Evolutionary conservation across 2,888 invertebrate genomes (phyloP), one percentile per base, ranked within the genome.

Genomic region (Villa cingulata): DNA sequence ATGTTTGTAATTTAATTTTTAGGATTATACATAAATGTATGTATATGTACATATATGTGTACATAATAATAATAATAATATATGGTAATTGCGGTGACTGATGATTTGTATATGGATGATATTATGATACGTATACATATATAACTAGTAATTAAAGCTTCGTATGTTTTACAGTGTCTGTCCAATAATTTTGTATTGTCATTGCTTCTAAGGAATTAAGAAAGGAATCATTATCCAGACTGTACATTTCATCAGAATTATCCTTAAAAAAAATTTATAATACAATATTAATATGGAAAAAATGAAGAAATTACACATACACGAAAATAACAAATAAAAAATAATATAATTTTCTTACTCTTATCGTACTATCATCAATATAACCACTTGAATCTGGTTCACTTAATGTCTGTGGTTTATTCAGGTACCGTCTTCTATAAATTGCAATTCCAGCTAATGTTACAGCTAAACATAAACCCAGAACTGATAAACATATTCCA

Each of bases 101-200:
- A n/a, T n/a, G n/a, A n/a, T n/a, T n/a, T n/a, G n/a, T n/a, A n/a
- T n/a, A n/a, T n/a, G n/a, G n/a, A n/a, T n/a, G n/a, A n/a, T n/a
- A n/a, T n/a, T n/a, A n/a, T n/a, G n/a, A n/a, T n/a, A n/a, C n/a
- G n/a, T n/a, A n/a, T n/a, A n/a, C n/a, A n/a, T 23, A 23, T 23
- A 23, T 23, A 32, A 14, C 6, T 32, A 32, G 3, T 12, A 41
- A 17, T 40, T 80, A 88, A 70, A 89, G 77, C 70, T 88, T 88
- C 59, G 88, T 88, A 69, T 88, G 88, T 68, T 87, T 88, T 55
- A 88, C 87, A 57, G 83, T 87, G 69, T 89, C 88, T 45, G 89
- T 89, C 89, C 90, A 91, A 65, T 89, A 88, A 71, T 90, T 90
- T 68, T 89, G 88, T 64, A 91, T 89, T 57, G 90, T 89, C 87